A percentile compares a stretch with the other conserved stretches of the same genome.
Conservation (phyloP, 2,797 vertebrate species). For the Eidolon dupreanum region DNA sequence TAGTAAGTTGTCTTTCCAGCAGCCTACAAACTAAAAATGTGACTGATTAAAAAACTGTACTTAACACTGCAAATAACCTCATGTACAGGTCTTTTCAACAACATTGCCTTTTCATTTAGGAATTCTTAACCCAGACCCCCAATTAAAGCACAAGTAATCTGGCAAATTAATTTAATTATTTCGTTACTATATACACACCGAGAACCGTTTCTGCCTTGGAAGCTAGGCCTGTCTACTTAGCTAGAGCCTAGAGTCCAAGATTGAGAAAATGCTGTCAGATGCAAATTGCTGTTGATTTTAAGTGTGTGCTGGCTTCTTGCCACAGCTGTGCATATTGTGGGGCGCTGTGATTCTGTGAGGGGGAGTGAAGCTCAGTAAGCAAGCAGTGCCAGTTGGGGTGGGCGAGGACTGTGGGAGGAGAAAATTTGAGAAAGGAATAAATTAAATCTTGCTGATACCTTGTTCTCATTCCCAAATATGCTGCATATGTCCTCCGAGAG, state of each 20-base stretch:
- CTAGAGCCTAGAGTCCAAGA: slow-evolving; percentile 58
- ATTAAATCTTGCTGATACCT: slow-evolving; percentile 72
- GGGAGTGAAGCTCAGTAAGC: slow-evolving; percentile 71
- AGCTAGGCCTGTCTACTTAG: slow-evolving; percentile 56
- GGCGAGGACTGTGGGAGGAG: slow-evolving; percentile 60
- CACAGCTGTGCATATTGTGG: slow-evolving; percentile 15
- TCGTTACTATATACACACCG: slow-evolving; percentile 31
- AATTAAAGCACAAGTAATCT: slow-evolving; percentile 57
- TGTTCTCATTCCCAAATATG: slow-evolving; percentile 72
- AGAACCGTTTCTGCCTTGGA: slow-evolving; percentile 63
- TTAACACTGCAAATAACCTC: background rate
- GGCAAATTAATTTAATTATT: slow-evolving; percentile 54
- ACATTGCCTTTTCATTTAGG: slow-evolving; percentile 31
- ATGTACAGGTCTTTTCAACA: background rate
- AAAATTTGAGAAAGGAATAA: slow-evolving; percentile 78
- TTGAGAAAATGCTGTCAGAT: slow-evolving; percentile 74
- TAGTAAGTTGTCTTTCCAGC: slow-evolving; percentile 18
- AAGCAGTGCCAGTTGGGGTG: slow-evolving; percentile 31
- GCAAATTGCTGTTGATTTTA: slow-evolving; percentile 67
- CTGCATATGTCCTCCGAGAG: slow-evolving; percentile 71
- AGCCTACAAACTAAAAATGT: background rate
- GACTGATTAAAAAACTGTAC: background rate
- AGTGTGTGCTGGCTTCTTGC: slow-evolving; percentile 62
- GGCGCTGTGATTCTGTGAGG: slow-evolving; percentile 20
- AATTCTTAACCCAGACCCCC: slow-evolving; percentile 29